Base-by-base conservation (phyloP, 2,113 vertebrate genomes). In the Poeciliopsis occidentalis region DNA sequence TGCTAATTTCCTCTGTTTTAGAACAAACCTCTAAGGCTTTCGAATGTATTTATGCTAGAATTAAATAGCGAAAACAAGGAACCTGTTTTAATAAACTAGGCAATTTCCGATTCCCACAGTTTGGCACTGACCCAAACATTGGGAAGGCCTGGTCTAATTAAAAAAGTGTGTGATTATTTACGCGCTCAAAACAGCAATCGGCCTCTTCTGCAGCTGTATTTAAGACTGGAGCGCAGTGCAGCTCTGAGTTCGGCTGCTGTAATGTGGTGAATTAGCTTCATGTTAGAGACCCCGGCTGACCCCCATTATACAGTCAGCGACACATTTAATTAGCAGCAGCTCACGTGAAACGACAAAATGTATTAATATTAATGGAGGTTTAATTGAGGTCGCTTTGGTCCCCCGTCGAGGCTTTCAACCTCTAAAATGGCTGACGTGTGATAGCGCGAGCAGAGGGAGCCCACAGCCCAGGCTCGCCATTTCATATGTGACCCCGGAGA, bases 281-380 rank as follows among this genome's bases (percentile, higher is more conserved):
- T 85, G 87, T 79, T 30, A 64, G 69, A 71, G 87, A 89, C 88
- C 92, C 79, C 19, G 2, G 17, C 81, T 88, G 88, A 91, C 91
- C 91, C 87, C 88, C 84, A 92, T 93, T 92, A 92, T 85, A 85
- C 87, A 88, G 87, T 77, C 89, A 85, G 84, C 87, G 88, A 92
- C 88, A 85, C 89, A 90, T 92, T 92, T 91, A 93, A 93, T 93
- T 92, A 92, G 90, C 41, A 19, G 83, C 85, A 89, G 89, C 89
- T 91, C 89, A 90, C 89, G 87, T 92, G 91, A 92, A 92, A 92
- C 85, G 87, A 88, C 91, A 89, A 87, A 90, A 89, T 83, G 88
- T 91, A 91, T 92, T 92, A 90, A 92, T 92, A 91, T 92, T 92
- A 92, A 93, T 93, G 91, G 88, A 31, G 87, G 86, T 92, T 93